Evolutionary conservation across 2,113 vertebrate species (phyloP).

Genomic region (human): GRCh38 chr6:69509001-69509500

Average conservation of each 20-base stretch:
- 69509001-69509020: not conserved
- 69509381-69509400: not conserved
- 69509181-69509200: not conserved
- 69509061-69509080: not conserved
- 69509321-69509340: constrained; percentile 64
- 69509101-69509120: not conserved
- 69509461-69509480: not conserved
- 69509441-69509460: constrained; percentile 36
- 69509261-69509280: not conserved
- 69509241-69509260: not conserved
- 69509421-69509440: constrained; percentile 43
- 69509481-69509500: not conserved
- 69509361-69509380: not conserved
- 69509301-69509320: constrained; percentile 46
- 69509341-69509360: not conserved
- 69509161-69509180: not conserved
- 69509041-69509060: not conserved
- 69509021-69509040: not conserved
- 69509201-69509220: not conserved
- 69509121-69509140: not conserved
- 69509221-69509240: not conserved
- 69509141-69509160: not conserved
- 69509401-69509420: not conserved
- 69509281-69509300: constrained; percentile 37
- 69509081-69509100: not conserved